These are phyloP conservation scores for Clepsis dumicolana DNA, from an alignment of 2,888 invertebrate species.

Conservation along the genomic window DNA sequence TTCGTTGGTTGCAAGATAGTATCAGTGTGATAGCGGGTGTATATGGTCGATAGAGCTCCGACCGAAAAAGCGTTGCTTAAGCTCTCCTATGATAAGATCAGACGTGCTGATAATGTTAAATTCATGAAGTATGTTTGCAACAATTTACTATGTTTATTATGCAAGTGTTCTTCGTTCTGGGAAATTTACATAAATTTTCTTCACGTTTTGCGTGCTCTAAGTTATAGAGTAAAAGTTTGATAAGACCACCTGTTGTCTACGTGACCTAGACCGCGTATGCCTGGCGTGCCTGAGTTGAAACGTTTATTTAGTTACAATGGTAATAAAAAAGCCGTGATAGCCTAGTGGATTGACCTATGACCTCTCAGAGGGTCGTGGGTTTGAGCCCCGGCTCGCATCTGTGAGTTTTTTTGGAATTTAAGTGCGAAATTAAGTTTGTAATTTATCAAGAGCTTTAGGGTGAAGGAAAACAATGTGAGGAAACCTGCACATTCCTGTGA, in stretches of 20 bases:
- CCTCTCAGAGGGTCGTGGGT: no score
- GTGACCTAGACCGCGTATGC: not conserved
- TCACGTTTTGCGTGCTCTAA: not conserved
- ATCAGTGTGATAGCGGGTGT: slow-evolving; percentile 40
- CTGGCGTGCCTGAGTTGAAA: not conserved
- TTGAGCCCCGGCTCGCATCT: no score
- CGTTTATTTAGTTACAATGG: not conserved
- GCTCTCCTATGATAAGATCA: slow-evolving; percentile 51
- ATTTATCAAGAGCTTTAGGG: no score
- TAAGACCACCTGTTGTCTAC: slow-evolving; percentile 5
- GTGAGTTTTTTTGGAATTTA: no score
- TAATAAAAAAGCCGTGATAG: no score
- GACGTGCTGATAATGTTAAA: slow-evolving; percentile 50
- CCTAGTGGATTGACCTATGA: no score
- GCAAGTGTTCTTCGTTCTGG: slow-evolving; percentile 18
- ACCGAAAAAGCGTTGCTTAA: slow-evolving; percentile 36
- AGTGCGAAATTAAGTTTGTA: no score
- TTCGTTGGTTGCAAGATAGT: slow-evolving; percentile 47
- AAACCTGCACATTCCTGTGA: no score
- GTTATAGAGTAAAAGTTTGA: not conserved
- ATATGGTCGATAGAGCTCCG: slow-evolving; percentile 37
- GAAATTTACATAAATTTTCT: not conserved
- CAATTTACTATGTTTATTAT: slow-evolving; percentile 27
- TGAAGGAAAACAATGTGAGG: no score
- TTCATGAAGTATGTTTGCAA: slow-evolving; percentile 41